phyloP scores from a whole-genome alignment of 2,113 vertebrate genomes.

The Aptenodytes patagonicus region DNA sequence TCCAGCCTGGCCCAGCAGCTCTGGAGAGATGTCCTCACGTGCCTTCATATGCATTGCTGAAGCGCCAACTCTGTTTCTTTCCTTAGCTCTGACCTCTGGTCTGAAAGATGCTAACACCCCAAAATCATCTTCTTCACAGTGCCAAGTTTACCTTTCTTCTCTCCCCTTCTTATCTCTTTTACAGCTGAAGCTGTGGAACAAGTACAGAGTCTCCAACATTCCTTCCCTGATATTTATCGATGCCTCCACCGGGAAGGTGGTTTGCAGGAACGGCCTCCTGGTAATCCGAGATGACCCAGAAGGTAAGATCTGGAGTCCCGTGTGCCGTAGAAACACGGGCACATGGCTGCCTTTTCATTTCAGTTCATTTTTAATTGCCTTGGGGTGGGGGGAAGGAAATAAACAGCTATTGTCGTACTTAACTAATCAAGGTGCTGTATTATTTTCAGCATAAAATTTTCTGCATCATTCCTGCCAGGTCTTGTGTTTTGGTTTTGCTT shows the following conservation, averaged over 20 bases:
- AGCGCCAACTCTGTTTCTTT: not conserved
- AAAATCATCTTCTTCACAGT: not conserved
- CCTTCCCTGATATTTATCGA: constrained; percentile 98
- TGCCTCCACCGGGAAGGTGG: constrained; percentile 86
- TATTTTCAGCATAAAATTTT: constrained; percentile 42
- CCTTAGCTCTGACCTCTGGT: not conserved
- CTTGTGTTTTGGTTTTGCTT: constrained; percentile 49
- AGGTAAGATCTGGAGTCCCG: constrained; percentile 72
- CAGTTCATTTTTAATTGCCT: not conserved
- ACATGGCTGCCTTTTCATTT: not conserved
- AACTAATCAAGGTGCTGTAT: not conserved
- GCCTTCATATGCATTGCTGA: not conserved
- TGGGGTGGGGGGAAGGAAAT: not conserved
- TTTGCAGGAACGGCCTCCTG: constrained; percentile 94
- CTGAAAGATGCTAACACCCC: not conserved
- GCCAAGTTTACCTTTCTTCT: not conserved
- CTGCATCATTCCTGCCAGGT: constrained; percentile 36
- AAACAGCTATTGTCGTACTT: not conserved
- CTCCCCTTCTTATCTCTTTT: constrained; percentile 14
- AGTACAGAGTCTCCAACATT: constrained; percentile 97
- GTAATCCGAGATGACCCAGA: constrained; percentile 96
- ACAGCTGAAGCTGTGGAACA: constrained; percentile 98
- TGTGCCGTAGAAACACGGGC: not conserved
- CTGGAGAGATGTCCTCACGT: not conserved
- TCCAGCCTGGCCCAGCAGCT: not conserved